Percentiles rank a stretch among this genome's conserved stretches.
Conservation (phyloP, 2,113 vertebrate genomes). For the Notothenia coriiceps region DNA sequence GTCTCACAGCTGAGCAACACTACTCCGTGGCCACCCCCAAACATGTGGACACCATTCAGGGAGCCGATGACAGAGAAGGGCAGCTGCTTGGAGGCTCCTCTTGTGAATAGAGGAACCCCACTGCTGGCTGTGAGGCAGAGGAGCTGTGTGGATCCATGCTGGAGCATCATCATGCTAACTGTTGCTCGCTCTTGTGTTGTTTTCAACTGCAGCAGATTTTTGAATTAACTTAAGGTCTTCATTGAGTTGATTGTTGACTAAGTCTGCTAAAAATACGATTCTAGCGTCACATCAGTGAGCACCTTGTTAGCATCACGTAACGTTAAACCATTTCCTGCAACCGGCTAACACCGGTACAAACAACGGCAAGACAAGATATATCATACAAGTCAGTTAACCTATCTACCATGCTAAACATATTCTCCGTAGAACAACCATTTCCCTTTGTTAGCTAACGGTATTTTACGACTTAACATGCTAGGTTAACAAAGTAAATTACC, state of each 20-base stretch:
- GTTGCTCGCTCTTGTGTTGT: background rate
- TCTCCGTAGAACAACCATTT: background rate
- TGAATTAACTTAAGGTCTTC: background rate
- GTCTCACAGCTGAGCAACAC: conserved; percentile 85
- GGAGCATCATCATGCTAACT: conserved; percentile 71
- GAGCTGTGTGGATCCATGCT: conserved; percentile 83
- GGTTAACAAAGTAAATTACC: conserved; percentile 70
- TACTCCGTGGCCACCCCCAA: conserved; percentile 88
- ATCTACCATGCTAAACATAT: background rate
- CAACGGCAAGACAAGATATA: background rate
- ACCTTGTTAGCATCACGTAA: conserved; percentile 24
- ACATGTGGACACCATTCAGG: conserved; percentile 94
- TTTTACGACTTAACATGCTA: conserved; percentile 36
- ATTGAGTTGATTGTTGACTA: background rate
- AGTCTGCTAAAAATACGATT: background rate
- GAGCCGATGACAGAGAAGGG: conserved; percentile 93
- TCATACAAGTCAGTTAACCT: background rate
- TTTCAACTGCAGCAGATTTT: background rate
- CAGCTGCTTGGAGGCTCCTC: conserved; percentile 86
- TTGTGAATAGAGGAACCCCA: conserved; percentile 90
- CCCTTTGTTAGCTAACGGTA: background rate
- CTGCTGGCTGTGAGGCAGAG: conserved; percentile 90
- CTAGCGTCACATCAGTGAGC: conserved; percentile 28
- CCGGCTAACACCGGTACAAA: background rate
- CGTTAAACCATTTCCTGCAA: background rate